A percentile compares a stretch with the other conserved stretches of the same genome.
These are phyloP conservation scores for Lepeophtheirus nordmannii DNA, from an alignment of 2,888 invertebrate species.

Conservation along the genomic window DNA sequence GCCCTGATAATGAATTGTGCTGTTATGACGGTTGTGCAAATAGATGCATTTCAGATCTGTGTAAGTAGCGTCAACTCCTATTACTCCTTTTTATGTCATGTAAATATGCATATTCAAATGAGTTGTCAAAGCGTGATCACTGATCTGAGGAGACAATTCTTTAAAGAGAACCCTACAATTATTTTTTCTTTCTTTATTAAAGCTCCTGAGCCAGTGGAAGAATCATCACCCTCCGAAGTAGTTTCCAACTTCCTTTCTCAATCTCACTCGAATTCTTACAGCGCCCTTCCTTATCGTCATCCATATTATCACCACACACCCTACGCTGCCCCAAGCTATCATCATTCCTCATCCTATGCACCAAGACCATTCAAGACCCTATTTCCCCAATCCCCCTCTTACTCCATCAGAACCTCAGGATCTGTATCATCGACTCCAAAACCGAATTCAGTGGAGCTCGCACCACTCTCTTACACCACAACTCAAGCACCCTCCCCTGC, in stretches of 20 bases:
- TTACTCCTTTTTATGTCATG: too few species aligned
- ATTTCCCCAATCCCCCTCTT: not conserved
- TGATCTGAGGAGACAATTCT: too few species aligned
- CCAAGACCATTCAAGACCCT: not conserved
- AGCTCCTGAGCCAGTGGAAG: conserved; percentile 2
- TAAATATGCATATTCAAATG: too few species aligned
- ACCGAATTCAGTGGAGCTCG: not conserved
- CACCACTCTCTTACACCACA: not conserved
- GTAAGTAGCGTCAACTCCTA: too few species aligned
- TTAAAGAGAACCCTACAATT: too few species aligned
- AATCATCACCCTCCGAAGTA: not conserved
- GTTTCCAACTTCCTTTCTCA: not conserved
- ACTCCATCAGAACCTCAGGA: not conserved
- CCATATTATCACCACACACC: not conserved
- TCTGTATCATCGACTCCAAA: not conserved
- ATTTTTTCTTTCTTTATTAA: not conserved
- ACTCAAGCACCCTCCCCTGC: not conserved
- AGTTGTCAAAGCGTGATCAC: too few species aligned
- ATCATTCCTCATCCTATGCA: not conserved
- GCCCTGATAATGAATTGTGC: not conserved
- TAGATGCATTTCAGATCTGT: not conserved
- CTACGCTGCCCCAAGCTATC: too few species aligned
- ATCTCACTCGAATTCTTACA: not conserved
- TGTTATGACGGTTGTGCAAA: not conserved
- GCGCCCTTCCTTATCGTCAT: not conserved